Conservation (phyloP, 2,888 invertebrate species). For the Thereva nobilitata region DNA sequence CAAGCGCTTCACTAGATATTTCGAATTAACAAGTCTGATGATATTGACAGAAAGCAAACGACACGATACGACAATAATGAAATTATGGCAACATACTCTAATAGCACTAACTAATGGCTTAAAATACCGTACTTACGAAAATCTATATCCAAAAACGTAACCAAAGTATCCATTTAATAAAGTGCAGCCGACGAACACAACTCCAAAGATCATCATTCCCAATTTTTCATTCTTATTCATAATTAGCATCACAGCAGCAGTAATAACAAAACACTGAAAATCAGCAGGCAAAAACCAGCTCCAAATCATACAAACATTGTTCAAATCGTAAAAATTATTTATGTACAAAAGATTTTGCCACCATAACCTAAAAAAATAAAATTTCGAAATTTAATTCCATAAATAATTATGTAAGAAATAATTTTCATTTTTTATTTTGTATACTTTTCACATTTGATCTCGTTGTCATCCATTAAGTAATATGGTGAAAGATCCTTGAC, state of each 20-base stretch:
- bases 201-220: slow-evolving; percentile 48
- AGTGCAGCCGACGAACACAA: slow-evolving; percentile 50
- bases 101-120: too few relatives aligned
- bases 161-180: slow-evolving; percentile 52
- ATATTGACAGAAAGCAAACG: too few relatives aligned
- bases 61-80: too few relatives aligned
- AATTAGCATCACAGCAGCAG: slow-evolving; percentile 2
- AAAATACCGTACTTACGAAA: slow-evolving; percentile 61
- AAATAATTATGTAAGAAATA: not conserved
- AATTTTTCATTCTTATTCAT: slow-evolving; percentile 48
- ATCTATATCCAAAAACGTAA: slow-evolving; percentile 55
- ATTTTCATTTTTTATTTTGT: not conserved
- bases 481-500: slow-evolving; percentile 44
- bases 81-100: too few relatives aligned
- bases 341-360: slow-evolving; percentile 61
- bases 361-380: slow-evolving; percentile 53
- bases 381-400: not conserved
- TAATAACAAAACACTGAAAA: slow-evolving; percentile 44
- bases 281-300: slow-evolving; percentile 40
- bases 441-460: slow-evolving; percentile 56
- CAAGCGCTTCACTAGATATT: too few relatives aligned
- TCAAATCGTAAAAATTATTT: slow-evolving; percentile 43
- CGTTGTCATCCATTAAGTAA: slow-evolving; percentile 20
- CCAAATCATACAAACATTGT: slow-evolving; percentile 44
- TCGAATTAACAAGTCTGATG: too few relatives aligned